Evolutionary conservation across 2,113 vertebrate genomes (phyloP).

Genomic region (Psilopsiagon aurifrons): DNA sequence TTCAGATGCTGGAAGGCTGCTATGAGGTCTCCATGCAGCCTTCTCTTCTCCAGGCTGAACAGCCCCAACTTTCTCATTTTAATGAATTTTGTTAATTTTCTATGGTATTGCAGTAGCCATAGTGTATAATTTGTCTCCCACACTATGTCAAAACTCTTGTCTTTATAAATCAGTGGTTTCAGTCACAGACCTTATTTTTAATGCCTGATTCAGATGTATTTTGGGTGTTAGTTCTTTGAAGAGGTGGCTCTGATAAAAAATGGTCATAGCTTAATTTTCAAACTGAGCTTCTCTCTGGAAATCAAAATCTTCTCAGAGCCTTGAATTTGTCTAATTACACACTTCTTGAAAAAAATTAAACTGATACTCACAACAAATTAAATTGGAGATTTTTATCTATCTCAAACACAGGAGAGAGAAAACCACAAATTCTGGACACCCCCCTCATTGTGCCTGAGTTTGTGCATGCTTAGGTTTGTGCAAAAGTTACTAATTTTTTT

Average conservation of each 20-base stretch:
- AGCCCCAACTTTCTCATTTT: not conserved
- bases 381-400: not conserved
- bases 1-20: no score
- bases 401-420: not conserved
- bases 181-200: not conserved
- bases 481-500: not conserved
- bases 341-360: not conserved
- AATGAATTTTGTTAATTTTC: not conserved
- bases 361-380: not conserved
- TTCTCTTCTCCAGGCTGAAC: no score
- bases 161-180: not conserved
- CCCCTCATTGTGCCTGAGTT: not conserved
- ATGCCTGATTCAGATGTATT: not conserved
- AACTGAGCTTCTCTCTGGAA: not conserved
- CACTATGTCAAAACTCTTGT: not conserved
- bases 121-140: not conserved
- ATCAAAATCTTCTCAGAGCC: not conserved
- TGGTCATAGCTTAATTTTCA: not conserved
- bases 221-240: not conserved
- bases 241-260: not conserved
- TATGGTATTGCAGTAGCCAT: not conserved
- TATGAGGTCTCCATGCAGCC: no score
- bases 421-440: not conserved
- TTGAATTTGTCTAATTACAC: not conserved
- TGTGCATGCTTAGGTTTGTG: not conserved